Conservation (phyloP, 37 sponge, comb jelly and placozoan species). For the Cladorhizidae sp. region DNA sequence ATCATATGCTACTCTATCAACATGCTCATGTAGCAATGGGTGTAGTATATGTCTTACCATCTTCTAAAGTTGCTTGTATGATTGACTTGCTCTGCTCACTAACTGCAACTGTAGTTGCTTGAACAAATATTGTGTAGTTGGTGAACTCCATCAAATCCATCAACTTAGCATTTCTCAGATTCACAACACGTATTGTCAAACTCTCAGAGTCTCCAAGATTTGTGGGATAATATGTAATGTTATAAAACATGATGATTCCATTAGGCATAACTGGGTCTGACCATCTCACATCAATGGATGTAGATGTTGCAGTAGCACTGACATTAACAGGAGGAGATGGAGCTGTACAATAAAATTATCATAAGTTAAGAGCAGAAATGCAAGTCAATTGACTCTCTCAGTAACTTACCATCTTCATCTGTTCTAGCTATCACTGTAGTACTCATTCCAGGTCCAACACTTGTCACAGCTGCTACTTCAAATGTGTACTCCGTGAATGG, state of each 20-base stretch:
- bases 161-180: too few species aligned
- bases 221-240: not conserved
- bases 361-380: not conserved
- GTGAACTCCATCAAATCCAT: slow-evolving; percentile 39
- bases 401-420: slow-evolving; percentile 10
- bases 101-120: slow-evolving; percentile 39
- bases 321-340: slow-evolving; percentile 17
- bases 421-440: not conserved
- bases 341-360: not conserved
- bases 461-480: slow-evolving; percentile 39
- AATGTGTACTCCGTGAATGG: slow-evolving; percentile 36
- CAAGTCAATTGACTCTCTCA: not conserved
- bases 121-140: slow-evolving; percentile 25
- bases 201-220: too few species aligned
- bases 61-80: slow-evolving; percentile 24
- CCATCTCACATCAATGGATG: slow-evolving; percentile 20
- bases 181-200: too few species aligned
- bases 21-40: too few species aligned
- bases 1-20: too few species aligned
- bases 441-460: not conserved
- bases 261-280: slow-evolving; percentile 26
- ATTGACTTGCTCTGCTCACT: slow-evolving; percentile 1
- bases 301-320: not conserved
- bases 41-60: slow-evolving; percentile 13
- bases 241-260: slow-evolving; percentile 49